Base-by-base conservation (phyloP, 2,113 vertebrate species). In the Gorilla gorilla region DNA sequence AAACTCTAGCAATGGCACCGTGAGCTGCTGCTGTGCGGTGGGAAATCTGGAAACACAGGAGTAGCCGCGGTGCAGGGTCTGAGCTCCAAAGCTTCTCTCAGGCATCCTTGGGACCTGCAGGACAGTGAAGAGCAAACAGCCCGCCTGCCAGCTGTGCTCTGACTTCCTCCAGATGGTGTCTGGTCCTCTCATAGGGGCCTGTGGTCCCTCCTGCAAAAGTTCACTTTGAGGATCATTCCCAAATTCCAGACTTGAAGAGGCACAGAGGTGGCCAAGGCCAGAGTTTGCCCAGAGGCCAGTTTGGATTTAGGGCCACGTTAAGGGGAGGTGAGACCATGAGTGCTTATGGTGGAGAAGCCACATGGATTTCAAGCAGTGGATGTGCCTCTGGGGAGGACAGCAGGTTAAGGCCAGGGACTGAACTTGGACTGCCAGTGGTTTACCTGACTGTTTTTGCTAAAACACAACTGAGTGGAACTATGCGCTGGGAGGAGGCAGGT, bases 61-160 rank as follows among this genome's bases (percentile, higher is more conserved):
- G 27, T 32, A 8, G 20, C 0, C 0, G 14, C 0, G 12, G 17
- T 18, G 45, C 4, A 0, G 4, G 18, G 7, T 72, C 30, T 66
- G 40, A 73, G 20, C 22, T 57, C 9, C 38, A 8, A 64, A 90
- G n/a, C 32, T 27, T 52, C 32, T 70, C 22, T 55, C 23, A 85
- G 68, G 81, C 9, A 38, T 12, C 35, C 8, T 50, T 23, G 5
- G 23, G 82, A 22, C 20, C 73, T 12, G 1, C 35, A 23, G n/a
- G 9, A 32, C 6, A 32, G 64, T 27, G 45, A 45, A 20, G 5
- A 48, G 61, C 76, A 10, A 27, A 30, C 25, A 84, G 79, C 50
- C 43, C 8, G 5, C 38, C 52, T 45, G 4, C 11, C 55, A 30
- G 8, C 11, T n/a, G 18, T 32, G 32, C 66, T 48, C 10, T 50